These are phyloP conservation scores for Diachrysia chrysitis DNA, from an alignment of 2,888 invertebrate genomes.

Conservation along the genomic window DNA sequence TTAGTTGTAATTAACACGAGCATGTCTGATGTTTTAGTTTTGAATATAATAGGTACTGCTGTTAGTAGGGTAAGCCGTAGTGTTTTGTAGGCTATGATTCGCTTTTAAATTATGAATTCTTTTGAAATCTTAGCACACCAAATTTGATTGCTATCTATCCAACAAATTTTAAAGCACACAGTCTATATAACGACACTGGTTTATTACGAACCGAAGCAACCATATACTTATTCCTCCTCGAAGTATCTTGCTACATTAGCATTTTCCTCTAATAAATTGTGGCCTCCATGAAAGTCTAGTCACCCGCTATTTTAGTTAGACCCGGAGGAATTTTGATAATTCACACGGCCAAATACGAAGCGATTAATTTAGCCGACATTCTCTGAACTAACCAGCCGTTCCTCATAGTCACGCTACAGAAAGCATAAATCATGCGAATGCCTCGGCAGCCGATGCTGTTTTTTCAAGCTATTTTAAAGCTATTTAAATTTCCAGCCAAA, in stretches of 20 bases:
- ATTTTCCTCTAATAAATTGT: slow-evolving; percentile 47
- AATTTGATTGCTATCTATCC: not conserved
- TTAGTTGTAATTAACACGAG: slow-evolving; percentile 59
- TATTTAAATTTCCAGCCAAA: slow-evolving; percentile 74
- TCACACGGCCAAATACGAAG: slow-evolving; percentile 69
- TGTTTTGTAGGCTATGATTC: not conserved
- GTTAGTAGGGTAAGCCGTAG: slow-evolving; percentile 5
- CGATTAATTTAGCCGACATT: slow-evolving; percentile 82
- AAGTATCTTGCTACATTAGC: slow-evolving; percentile 46
- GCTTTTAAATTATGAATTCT: not conserved
- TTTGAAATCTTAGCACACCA: not conserved
- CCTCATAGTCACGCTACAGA: slow-evolving; percentile 76
- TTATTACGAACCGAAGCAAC: slow-evolving; percentile 23
- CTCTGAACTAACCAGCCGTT: slow-evolving; percentile 76
- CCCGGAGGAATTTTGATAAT: slow-evolving; percentile 69
- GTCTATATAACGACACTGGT: slow-evolving; percentile 20
- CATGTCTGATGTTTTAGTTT: slow-evolving; percentile 55
- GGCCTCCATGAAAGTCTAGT: slow-evolving; percentile 52
- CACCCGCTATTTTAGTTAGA: slow-evolving; percentile 58
- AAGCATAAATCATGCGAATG: slow-evolving; percentile 78
- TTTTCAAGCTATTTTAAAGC: slow-evolving; percentile 63
- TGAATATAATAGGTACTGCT: slow-evolving; percentile 30
- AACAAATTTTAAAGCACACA: slow-evolving; percentile 19
- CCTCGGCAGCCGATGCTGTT: slow-evolving; percentile 61
- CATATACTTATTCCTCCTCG: slow-evolving; percentile 47